Evolutionary conservation across 2,888 invertebrate species (phyloP), one percentile per base, ranked within the genome.

Genomic region (Halictus quadricinctus): DNA sequence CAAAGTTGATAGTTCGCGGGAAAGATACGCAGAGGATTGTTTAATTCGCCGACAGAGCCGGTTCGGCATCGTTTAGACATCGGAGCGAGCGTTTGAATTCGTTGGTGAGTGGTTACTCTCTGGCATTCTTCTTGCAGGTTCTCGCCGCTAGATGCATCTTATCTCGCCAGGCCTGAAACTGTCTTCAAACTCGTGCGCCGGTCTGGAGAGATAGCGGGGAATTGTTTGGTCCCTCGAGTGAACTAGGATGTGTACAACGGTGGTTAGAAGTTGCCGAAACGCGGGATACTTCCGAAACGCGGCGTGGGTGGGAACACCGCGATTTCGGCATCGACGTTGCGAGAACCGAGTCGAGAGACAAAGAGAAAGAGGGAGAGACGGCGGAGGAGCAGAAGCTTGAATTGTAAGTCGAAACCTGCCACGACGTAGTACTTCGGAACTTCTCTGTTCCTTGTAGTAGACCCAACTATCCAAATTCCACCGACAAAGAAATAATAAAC

Each of bases 221-320:
- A 90, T 89, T 87, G 90, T 87, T 88, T 70, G 86, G 89, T 87
- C 90, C 89, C 90, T 41, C 48, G 86, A 81, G 89, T 75, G 80
- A 85, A 79, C 87, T 82, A 64, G 81, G 88, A 87, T 88, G 87
- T 83, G 86, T 84, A 85, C 64, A 78, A 82, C 88, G 76, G 86
- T 64, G 90, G 89, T 86, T 86, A 84, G 88, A 88, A 89, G 81
- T 89, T 89, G 72, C 50, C 76, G 36, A 36, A 36, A 36, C 36
- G 36, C 36, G 48, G 79, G 86, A 81, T 79, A 86, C 76, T 83
- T 83, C 83, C 70, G 69, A 82, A 85, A 86, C 79, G 88, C 58
- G 36, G 77, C 75, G 70, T 7, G 72, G 36, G 48, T 86, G 76
- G 79, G 10, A 69, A 66, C 43, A 81, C 72, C 36, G 75, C 83